Base-by-base conservation (phyloP, 1,140 invertebrate genomes). In the Eumeta japonica region DNA sequence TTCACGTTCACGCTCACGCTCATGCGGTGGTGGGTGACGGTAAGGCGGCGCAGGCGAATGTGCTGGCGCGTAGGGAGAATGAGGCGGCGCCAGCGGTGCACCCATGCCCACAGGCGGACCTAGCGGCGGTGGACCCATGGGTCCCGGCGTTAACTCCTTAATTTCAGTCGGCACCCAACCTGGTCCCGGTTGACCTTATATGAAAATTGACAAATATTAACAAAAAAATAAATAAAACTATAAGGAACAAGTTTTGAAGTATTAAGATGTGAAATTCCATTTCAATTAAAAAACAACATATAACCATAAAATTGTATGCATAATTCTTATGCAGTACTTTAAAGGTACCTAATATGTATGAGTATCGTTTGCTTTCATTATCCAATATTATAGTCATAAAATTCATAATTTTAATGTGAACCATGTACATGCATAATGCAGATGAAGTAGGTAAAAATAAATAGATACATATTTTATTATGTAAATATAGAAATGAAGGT, bases 231-330 rank as follows among this genome's bases (percentile, higher is more conserved):
- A 10, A 24, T 13, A 3, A 7, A 12, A 39, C 35, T 12, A 13
- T 12, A 1, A 24, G 7, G n/a, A 24, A 24, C 20, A 24, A n/a
- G 7, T 24, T 24, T 84, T n/a, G n/a, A n/a, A n/a, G 85, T 1
- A 84, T 84, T 57, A 87, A 85, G 50, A 85, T 87, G 16, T 81
- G 79, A 33, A 83, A 82, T 62, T 84, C 85, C 49, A 84, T 86
- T 0, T 82, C n/a, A n/a, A n/a, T n/a, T n/a, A n/a, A n/a, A n/a
- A n/a, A n/a, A n/a, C n/a, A n/a, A n/a, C n/a, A n/a, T n/a, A n/a
- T n/a, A n/a, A n/a, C n/a, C n/a, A n/a, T n/a, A n/a, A n/a, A n/a
- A n/a, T n/a, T n/a, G n/a, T n/a, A n/a, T n/a, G n/a, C n/a, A n/a
- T n/a, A n/a, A n/a, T n/a, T n/a, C n/a, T n/a, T n/a, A n/a, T n/a